phyloP scores from a whole-genome alignment of 2,888 invertebrate genomes.

The Drosophila flavopinicola region DNA sequence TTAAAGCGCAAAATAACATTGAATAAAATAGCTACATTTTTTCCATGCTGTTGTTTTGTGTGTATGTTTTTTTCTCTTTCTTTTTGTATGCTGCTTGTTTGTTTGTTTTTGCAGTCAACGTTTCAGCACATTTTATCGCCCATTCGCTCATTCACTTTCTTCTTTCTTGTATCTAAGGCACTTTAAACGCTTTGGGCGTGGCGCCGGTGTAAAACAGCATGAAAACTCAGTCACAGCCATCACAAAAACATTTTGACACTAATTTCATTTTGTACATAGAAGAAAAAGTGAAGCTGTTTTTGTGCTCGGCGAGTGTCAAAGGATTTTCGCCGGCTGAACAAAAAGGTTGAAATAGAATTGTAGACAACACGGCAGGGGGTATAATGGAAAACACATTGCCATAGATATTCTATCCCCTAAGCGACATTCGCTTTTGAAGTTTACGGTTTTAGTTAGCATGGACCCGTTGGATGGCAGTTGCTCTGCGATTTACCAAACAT shows the following conservation, averaged over 20 bases:
- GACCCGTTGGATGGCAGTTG: constrained; percentile 7
- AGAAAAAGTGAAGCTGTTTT: constrained; percentile 61
- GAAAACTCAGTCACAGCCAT: constrained; percentile 76
- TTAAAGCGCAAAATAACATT: constrained; percentile 70
- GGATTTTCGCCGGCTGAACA: constrained; percentile 64
- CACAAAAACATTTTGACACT: constrained; percentile 79
- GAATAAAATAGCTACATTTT: constrained; percentile 63
- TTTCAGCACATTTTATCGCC: constrained; percentile 72
- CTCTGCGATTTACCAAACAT: constrained; percentile 56
- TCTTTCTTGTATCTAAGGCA: constrained; percentile 51
- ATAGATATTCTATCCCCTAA: constrained; percentile 52
- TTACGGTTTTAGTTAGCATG: constrained; percentile 26
- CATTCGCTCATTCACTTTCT: constrained; percentile 56
- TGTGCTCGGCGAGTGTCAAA: constrained; percentile 64
- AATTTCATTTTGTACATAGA: constrained; percentile 76
- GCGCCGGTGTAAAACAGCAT: constrained; percentile 76
- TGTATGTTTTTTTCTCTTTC: constrained; percentile 24
- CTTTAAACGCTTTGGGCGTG: constrained; percentile 76
- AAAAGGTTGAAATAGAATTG: constrained; percentile 72
- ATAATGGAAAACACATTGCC: constrained; percentile 71
- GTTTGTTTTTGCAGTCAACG: constrained; percentile 51
- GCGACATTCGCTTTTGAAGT: constrained; percentile 62
- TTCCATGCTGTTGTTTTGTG: constrained; percentile 35
- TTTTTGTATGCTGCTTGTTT: constrained; percentile 22
- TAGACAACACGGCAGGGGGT: constrained; percentile 52